Conservation (phyloP, 2,797 vertebrate genomes). For the Enteromius trimaculatus region DNA sequence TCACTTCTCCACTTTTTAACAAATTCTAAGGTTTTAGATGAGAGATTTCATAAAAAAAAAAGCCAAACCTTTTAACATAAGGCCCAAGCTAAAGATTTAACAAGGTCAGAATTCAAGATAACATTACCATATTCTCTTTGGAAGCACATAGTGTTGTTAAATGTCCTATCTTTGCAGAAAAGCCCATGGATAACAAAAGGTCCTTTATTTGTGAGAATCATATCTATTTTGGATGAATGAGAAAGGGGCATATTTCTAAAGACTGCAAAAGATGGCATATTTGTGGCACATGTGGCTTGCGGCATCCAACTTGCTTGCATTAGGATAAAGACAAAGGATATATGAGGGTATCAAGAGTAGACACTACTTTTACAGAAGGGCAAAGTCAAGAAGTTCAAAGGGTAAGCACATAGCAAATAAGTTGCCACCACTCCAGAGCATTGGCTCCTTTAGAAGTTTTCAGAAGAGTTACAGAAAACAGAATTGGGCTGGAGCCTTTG, state of each 20-base stretch:
- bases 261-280: background rate
- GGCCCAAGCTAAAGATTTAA: background rate
- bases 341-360: background rate
- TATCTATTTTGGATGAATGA: background rate
- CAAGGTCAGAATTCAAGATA: background rate
- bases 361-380: background rate
- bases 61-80: background rate
- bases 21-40: too few species aligned
- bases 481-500: too few species aligned
- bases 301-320: background rate
- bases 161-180: background rate
- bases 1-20: background rate
- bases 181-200: background rate
- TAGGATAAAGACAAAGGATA: background rate
- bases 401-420: background rate
- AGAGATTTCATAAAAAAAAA: background rate
- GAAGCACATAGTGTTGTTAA: background rate
- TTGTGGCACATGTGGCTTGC: background rate
- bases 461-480: too few species aligned
- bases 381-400: background rate
- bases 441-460: too few species aligned
- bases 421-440: background rate
- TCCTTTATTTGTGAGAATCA: background rate
- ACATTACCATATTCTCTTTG: background rate
- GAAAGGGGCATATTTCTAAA: background rate